Percentiles rank a stretch among this genome's conserved stretches.
Conservation (phyloP, 2,888 invertebrate species). For the Dynastes maya region DNA sequence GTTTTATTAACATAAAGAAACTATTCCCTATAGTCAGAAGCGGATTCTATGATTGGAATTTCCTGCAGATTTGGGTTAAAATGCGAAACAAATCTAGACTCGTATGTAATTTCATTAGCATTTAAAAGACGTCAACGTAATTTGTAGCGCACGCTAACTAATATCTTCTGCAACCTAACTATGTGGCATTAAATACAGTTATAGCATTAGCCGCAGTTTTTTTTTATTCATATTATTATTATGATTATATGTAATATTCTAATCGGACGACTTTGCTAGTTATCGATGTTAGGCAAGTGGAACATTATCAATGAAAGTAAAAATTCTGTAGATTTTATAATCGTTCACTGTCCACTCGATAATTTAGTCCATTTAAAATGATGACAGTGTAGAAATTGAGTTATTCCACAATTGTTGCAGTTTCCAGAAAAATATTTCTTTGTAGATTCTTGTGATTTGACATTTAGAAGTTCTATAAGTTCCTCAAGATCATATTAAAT, state of each 20-base stretch:
- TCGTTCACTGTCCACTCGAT: no score
- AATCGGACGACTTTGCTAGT: background rate
- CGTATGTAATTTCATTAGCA: conserved; percentile 26
- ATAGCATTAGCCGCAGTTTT: background rate
- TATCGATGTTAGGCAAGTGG: no score
- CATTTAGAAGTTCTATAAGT: no score
- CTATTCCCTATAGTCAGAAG: background rate
- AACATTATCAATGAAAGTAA: no score
- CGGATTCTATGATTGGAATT: conserved; percentile 13
- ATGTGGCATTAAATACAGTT: background rate
- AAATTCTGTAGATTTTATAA: no score
- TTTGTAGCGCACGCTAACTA: conserved; percentile 21
- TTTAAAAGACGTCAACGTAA: conserved; percentile 27
- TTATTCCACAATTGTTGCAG: no score
- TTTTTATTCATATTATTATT: no score
- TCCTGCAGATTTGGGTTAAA: conserved; percentile 30
- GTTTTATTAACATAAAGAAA: background rate
- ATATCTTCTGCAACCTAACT: conserved; percentile 5
- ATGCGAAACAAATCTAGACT: conserved; percentile 12
- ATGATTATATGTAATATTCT: conserved; percentile 1
- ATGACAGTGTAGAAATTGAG: no score
- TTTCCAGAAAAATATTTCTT: no score
- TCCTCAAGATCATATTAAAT: no score
- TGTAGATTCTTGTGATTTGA: no score
- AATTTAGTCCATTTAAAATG: no score